A percentile compares a stretch with the other conserved stretches of the same genome.
Conservation (phyloP, 1,140 invertebrate species). For the Nymphalis io region DNA sequence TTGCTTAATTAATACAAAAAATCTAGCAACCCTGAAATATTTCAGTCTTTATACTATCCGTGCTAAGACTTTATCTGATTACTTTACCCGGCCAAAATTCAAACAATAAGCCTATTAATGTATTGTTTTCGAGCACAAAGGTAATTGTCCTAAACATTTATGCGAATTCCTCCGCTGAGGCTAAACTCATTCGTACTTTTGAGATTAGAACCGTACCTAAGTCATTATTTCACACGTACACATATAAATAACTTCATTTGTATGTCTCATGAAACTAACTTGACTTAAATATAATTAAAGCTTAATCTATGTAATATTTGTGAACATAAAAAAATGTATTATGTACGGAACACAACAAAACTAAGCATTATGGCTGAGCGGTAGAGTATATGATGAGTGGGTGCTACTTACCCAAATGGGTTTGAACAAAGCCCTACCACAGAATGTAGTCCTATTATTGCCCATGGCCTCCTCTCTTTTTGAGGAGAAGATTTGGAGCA, state of each 20-base stretch:
- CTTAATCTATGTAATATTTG: background rate
- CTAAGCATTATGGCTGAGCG: too few species aligned
- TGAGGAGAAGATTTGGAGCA: too few species aligned
- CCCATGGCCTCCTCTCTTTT: too few species aligned
- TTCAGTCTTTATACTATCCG: background rate
- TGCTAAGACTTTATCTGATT: conserved; percentile 41
- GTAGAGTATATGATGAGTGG: too few species aligned
- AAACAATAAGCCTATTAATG: conserved; percentile 73
- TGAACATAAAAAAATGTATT: background rate
- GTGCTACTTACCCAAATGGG: too few species aligned
- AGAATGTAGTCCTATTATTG: too few species aligned
- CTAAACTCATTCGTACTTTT: conserved; percentile 26
- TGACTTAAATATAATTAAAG: background rate
- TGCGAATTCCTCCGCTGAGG: conserved; percentile 49
- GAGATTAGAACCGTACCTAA: conserved; percentile 16
- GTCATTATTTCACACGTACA: conserved; percentile 19
- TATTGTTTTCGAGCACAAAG: conserved; percentile 75
- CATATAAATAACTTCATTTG: background rate
- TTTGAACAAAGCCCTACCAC: too few species aligned
- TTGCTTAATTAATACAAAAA: too few species aligned
- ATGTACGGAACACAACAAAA: too few species aligned
- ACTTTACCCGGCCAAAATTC: conserved; percentile 62
- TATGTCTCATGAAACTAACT: background rate
- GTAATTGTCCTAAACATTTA: conserved; percentile 64
- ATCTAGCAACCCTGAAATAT: too few species aligned